A percentile compares a stretch with the other conserved stretches of the same genome.
These are phyloP conservation scores for Silurus asotus DNA, from an alignment of 2,113 vertebrate species.

Conservation along the genomic window DNA sequence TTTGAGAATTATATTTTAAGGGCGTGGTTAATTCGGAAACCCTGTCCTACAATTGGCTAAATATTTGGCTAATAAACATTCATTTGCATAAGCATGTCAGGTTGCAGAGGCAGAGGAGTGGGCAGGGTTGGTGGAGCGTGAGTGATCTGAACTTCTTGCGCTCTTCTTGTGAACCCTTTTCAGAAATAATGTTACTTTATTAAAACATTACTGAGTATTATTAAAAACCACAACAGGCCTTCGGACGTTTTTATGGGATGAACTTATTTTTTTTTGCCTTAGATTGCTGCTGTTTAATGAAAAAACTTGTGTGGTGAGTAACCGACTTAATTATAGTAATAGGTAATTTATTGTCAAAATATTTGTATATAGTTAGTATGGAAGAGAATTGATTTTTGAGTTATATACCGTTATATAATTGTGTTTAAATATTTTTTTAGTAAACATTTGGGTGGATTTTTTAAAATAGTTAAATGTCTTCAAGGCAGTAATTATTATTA, in stretches of 20 bases:
- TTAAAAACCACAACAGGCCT: conserved; percentile 25
- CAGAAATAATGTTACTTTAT: conserved; percentile 65
- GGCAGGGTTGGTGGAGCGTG: conserved; percentile 68
- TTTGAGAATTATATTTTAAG: conserved; percentile 34
- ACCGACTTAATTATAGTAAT: conserved; percentile 32
- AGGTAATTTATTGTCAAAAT: not conserved
- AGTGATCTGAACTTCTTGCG: conserved; percentile 74
- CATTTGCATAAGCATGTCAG: conserved; percentile 76
- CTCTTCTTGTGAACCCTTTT: conserved; percentile 58
- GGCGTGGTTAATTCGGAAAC: conserved; percentile 2
- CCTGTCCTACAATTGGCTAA: conserved; percentile 42
- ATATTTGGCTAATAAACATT: accelerated
- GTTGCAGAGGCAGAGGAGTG: conserved; percentile 74
- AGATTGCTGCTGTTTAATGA: conserved; percentile 47
- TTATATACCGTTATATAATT: not conserved
- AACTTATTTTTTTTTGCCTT: not conserved
- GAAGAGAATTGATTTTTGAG: not conserved
- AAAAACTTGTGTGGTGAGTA: conserved; percentile 76
- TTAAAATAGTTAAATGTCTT: not conserved
- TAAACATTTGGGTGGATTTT: not conserved
- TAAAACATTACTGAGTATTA: conserved; percentile 40
- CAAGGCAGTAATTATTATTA: not conserved
- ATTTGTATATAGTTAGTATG: not conserved
- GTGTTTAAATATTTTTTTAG: not conserved
- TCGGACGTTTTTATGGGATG: not conserved